These are phyloP conservation scores for Poicephalus meyeri DNA, from an alignment of 2,113 vertebrate genomes.

Conservation along the genomic window DNA sequence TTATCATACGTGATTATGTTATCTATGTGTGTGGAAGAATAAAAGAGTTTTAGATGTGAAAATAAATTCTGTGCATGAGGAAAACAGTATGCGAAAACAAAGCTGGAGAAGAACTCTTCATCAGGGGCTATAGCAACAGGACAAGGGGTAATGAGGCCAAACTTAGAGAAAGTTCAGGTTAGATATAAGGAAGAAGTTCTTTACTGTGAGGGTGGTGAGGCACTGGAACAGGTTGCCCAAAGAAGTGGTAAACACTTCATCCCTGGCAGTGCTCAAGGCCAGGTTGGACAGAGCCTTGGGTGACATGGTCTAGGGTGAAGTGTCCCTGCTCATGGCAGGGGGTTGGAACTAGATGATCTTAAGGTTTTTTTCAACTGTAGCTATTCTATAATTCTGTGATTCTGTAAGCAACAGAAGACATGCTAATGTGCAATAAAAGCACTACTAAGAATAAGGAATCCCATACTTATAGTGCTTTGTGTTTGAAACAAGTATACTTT, in stretches of 20 bases:
- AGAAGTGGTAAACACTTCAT: no score
- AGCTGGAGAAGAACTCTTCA: not conserved
- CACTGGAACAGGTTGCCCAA: not conserved
- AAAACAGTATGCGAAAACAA: not conserved
- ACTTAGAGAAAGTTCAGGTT: no score
- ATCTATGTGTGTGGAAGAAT: not conserved
- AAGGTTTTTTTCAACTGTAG: not conserved
- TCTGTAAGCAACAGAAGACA: not conserved
- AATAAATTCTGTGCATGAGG: not conserved
- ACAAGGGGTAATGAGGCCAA: no score
- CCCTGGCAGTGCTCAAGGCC: no score
- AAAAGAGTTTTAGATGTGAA: not conserved
- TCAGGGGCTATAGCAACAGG: not conserved
- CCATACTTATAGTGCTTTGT: not conserved
- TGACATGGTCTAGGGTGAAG: no score
- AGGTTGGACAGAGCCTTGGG: no score
- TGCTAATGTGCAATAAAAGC: not conserved
- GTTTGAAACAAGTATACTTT: not conserved
- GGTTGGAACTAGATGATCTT: not conserved
- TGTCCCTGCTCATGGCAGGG: not conserved
- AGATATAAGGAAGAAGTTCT: no score
- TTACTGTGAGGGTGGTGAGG: not conserved
- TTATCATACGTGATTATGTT: not conserved
- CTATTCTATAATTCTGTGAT: not conserved
- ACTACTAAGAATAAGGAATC: not conserved